Conservation (phyloP, 1,140 invertebrate species). For the Bilobella aurantiaca region DNA sequence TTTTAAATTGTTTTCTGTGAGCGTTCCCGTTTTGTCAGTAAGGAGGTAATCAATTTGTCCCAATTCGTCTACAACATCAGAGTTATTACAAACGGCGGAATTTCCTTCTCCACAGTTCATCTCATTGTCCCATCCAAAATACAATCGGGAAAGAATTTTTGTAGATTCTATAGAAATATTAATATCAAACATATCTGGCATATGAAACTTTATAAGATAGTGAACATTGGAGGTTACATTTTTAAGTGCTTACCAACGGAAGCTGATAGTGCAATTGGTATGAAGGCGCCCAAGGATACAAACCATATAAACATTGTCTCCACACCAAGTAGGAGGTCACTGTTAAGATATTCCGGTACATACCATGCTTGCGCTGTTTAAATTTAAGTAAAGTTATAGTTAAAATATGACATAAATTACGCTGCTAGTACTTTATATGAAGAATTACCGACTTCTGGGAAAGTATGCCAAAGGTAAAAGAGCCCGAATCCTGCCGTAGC, state of each 20-base stretch:
- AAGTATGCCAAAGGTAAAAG: neutral
- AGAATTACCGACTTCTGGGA: too few relatives aligned
- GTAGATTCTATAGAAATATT: neutral
- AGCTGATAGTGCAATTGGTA: neutral
- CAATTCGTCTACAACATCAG: neutral
- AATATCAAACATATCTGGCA: neutral
- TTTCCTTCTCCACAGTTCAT: neutral
- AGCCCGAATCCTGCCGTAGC: neutral
- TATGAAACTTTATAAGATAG: neutral
- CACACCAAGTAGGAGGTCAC: neutral
- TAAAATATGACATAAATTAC: neutral
- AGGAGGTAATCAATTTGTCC: neutral
- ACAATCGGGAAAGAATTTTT: neutral
- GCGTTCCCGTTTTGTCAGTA: neutral
- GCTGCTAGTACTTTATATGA: neutral
- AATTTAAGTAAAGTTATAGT: neutral
- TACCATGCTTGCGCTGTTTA: neutral
- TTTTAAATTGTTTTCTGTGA: neutral
- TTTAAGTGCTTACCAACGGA: neutral
- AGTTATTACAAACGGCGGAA: neutral
- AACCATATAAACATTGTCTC: neutral
- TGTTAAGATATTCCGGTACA: neutral
- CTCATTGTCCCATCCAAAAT: neutral
- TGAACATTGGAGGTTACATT: neutral
- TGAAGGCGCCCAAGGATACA: neutral